phyloP scores from a whole-genome alignment of 2,888 invertebrate species.

The Chorisops tibialis region DNA sequence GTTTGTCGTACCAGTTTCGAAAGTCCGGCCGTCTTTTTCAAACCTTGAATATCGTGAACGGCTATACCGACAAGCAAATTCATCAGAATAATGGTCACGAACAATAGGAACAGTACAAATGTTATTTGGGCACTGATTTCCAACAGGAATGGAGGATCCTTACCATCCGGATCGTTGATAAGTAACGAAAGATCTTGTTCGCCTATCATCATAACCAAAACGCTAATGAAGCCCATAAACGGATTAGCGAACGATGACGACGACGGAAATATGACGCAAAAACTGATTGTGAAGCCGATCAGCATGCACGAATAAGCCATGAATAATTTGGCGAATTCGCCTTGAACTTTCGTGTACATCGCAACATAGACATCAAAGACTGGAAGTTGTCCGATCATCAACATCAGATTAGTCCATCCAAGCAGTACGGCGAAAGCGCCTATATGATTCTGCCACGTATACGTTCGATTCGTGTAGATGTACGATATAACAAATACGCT shows the following conservation, averaged over 20 bases:
- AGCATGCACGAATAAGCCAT: constrained; percentile 81
- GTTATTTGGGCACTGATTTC: constrained; percentile 80
- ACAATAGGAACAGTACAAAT: constrained; percentile 74
- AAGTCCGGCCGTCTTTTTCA: constrained; percentile 79
- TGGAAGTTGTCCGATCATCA: constrained; percentile 85
- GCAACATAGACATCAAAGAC: constrained; percentile 87
- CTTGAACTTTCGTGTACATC: constrained; percentile 85
- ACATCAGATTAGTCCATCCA: constrained; percentile 87
- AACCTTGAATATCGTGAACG: constrained; percentile 81
- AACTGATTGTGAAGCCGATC: constrained; percentile 82
- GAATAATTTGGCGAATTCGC: constrained; percentile 81
- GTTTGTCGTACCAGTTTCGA: constrained; percentile 81
- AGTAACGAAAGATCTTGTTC: constrained; percentile 75
- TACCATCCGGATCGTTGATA: constrained; percentile 71
- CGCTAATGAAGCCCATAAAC: constrained; percentile 79
- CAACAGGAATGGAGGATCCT: constrained; percentile 70
- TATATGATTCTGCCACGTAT: constrained; percentile 82
- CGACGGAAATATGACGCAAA: constrained; percentile 82
- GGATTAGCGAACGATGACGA: constrained; percentile 80
- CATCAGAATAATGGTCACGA: constrained; percentile 83
- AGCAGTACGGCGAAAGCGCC: constrained; percentile 82
- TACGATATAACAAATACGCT: constrained; percentile 82
- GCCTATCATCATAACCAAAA: constrained; percentile 86
- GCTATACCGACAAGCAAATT: constrained; percentile 82
- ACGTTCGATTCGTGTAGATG: constrained; percentile 71